Evolutionary conservation across 92 coral and sea anemone genomes (phyloP), one percentile per base, ranked within the genome.

Genomic region (Actinostola sp.): DNA sequence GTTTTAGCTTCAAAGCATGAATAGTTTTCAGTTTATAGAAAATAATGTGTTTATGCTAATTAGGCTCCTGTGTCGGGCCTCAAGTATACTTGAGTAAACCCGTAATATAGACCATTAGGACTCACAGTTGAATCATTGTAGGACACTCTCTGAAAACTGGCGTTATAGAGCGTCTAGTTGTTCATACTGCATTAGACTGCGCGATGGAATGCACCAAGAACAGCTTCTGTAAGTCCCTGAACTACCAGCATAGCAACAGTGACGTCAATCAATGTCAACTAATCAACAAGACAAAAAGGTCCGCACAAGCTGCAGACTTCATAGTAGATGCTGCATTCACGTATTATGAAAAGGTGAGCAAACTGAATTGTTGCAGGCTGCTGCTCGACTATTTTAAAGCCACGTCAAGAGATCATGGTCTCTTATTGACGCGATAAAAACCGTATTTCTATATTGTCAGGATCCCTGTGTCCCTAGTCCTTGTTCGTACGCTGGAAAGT

Each of bases 381-480:
- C 0, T 11, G 0, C 9, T 32, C n/a, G 6, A 13, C 21, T n/a
- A n/a, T n/a, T n/a, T n/a, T n/a, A n/a, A n/a, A n/a, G n/a, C n/a
- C n/a, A 60, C 3, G 13, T 19, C 7, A 39, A 29, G 2, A 33
- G 31, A 61, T 17, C 21, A 1, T 35, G 1, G 16, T 15, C 2
- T 2, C 43, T 12, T 19, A 3, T 34, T 57, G 7, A 1, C 8
- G 55, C 20, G 55, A 3, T 14, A 25, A 4, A 14, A 14, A 49
- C 62, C 3, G 13, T 27, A 27, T 12, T 55, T 20, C 30, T n/a
- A 19, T 24, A 54, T 54, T 21, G 54, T 39, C 67, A 61, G 67
- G 31, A 61, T 61, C 67, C 67, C 41, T 61, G 67, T 36, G 14
- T n/a, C n/a, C 48, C 67, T 19, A 61, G 13, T 32, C 67, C 67